Percentiles rank a stretch among this genome's conserved stretches.
Evolutionary conservation across 1,140 invertebrate species (phyloP).

Genomic region (Limonius californicus): DNA sequence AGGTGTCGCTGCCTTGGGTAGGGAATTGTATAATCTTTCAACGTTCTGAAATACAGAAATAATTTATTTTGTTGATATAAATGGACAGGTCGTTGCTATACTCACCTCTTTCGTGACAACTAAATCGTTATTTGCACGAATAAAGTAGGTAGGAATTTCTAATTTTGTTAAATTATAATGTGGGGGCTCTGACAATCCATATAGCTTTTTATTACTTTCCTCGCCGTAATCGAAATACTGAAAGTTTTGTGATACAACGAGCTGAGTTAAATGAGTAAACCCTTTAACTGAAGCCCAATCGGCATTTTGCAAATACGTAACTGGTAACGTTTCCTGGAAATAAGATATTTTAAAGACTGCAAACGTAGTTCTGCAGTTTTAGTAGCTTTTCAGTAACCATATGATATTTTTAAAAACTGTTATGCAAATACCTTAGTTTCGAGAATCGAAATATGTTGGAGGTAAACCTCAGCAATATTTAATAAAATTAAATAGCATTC

Average conservation of each 20-base stretch:
- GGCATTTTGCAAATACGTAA: background rate
- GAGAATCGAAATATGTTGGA: too few relatives aligned
- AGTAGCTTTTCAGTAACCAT: too few relatives aligned
- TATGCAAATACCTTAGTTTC: too few relatives aligned
- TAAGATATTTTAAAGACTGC: too few relatives aligned
- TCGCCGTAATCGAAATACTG: conserved; percentile 61
- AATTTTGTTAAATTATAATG: conserved; percentile 54
- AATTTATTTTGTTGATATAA: too few relatives aligned
- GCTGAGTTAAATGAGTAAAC: conserved; percentile 13
- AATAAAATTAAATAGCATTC: too few relatives aligned
- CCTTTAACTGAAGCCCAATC: conserved; percentile 10
- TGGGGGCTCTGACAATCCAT: conserved; percentile 50
- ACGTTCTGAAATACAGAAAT: conserved; percentile 5
- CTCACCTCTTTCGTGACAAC: conserved; percentile 40
- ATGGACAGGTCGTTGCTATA: too few relatives aligned
- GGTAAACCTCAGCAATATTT: too few relatives aligned
- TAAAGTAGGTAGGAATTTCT: conserved; percentile 53
- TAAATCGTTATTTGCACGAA: conserved; percentile 53
- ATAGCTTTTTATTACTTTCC: conserved; percentile 50
- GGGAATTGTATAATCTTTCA: background rate
- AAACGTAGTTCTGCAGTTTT: too few relatives aligned
- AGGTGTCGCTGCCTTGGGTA: background rate
- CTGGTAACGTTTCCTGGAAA: conserved; percentile 4
- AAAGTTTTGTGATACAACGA: conserved; percentile 51
- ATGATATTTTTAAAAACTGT: too few relatives aligned